Base-by-base conservation (phyloP, 2,888 invertebrate species). In the Drosophila algonquin region DNA sequence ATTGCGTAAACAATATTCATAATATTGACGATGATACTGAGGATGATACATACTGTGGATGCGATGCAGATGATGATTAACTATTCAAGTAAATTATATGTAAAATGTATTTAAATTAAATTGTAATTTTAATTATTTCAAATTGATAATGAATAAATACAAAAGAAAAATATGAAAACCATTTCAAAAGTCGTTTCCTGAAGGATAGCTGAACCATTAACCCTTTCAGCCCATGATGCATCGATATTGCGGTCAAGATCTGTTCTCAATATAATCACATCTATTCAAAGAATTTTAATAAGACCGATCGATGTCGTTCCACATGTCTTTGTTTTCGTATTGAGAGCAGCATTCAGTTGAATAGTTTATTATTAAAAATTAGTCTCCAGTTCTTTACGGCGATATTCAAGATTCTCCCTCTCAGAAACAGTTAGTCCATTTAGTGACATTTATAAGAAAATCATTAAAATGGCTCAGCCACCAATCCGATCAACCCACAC, bases 41-140 rank as follows among this genome's bases (percentile, higher is more conserved):
- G 35, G 48, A 63, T 47, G 61, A 44, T 50, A 35, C 18, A 47
- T 48, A 32, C 16, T 32, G 52, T 35, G 35, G 48, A 7, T 21
- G 7, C 27, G 27, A 60, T 50, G 45, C 40, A 40, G 54, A 62
- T 70, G 69, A 72, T 55, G 63, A 76, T 65, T 71, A 76, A 73
- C 64, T 82, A 83, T 60, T 72, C 75, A 80, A 72, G 84, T 87
- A 80, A 87, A 67, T 79, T 65, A 83, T 68, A 79, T 82, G 82
- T 86, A 75, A 80, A 81, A 73, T 88, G 87, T 86, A 86, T 77
- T 84, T 84, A 88, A 86, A 82, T 80, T 77, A 75, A 87, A 87
- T 81, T 85, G 86, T 86, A 86, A 87, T 86, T 86, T 81, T 87
- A 87, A 85, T 86, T 86, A 86, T 86, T 87, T 86, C 81, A 47